Percentiles rank a stretch among this genome's conserved stretches.
phyloP scores from a whole-genome alignment of 2,797 vertebrate genomes.

The Lophotriccus pileatus region DNA sequence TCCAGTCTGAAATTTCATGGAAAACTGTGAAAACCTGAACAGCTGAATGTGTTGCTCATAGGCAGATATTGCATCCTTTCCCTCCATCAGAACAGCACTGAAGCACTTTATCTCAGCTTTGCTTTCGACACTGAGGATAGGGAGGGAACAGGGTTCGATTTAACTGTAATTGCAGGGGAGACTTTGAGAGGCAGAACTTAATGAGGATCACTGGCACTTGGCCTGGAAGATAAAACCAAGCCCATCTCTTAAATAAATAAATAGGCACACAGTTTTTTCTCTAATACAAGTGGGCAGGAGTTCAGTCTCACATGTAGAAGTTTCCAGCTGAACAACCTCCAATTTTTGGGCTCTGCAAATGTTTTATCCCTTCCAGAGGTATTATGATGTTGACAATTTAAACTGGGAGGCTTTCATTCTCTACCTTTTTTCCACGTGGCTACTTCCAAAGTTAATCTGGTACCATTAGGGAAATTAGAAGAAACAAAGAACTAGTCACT shows the following conservation, averaged over 20 bases:
- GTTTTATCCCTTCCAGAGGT: neutral
- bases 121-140: neutral
- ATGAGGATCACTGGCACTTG: neutral
- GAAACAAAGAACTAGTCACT: neutral
- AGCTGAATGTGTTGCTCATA: neutral
- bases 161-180: neutral
- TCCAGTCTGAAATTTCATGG: neutral
- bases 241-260: constrained; percentile 23
- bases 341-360: neutral
- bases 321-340: neutral
- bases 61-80: neutral
- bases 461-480: neutral
- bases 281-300: neutral
- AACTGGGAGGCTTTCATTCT: neutral
- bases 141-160: neutral
- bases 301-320: neutral
- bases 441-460: neutral
- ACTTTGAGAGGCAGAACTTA: neutral
- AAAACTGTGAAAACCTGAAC: neutral
- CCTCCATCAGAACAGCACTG: neutral
- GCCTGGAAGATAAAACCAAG: constrained; percentile 36
- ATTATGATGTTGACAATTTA: neutral
- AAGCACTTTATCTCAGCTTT: neutral
- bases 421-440: neutral
- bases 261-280: neutral